Base-by-base conservation (phyloP, 1,140 invertebrate genomes). In the Sminthurides bifidus region DNA sequence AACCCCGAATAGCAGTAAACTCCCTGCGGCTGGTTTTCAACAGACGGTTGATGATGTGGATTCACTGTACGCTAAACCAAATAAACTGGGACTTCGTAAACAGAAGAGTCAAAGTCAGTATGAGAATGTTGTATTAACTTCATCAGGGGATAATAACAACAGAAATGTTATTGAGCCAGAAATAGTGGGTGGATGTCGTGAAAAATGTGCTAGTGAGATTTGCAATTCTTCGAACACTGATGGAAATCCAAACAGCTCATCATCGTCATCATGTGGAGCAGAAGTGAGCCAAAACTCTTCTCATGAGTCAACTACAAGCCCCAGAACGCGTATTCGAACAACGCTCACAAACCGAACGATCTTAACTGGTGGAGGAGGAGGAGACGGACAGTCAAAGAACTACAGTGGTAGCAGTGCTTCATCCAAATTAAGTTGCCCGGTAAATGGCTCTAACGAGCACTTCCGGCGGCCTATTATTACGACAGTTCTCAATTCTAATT, bases 31-130 rank as follows among this genome's bases (percentile, higher is more conserved):
- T n/a, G n/a, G n/a, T 14, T 31, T 51, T 6, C 19, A 29, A 38
- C 33, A 27, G 12, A 8, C 4, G 8, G 8, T 4, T 53, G 40
- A 41, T 43, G 10, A 27, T 17, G n/a, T 43, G 10, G 15, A 43
- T 31, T 31, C 24, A 12, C 5, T 5, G 5, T n/a, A n/a, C n/a
- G n/a, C 31, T 19, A 21, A 27, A 31, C 35, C 23, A 10, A 52
- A 52, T 40, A 52, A 24, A 24, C 21, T 8, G 5, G 50, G 21
- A 40, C 35, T 27, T 35, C 29, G 29, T 38, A 38, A 26, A 40
- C n/a, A n/a, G n/a, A 49, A 41, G 43, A 40, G 37, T 4, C 56
- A 56, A 31, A 59, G 57, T 40, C 61, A 56, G 12, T 63, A 63
- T 21, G 61, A 63, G 31, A 63, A 63, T 23, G 37, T 60, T 19